Evolutionary conservation across 2,797 vertebrate genomes (phyloP), one percentile per base, ranked within the genome.

Genomic region (Arnoldichthys spilopterus): DNA sequence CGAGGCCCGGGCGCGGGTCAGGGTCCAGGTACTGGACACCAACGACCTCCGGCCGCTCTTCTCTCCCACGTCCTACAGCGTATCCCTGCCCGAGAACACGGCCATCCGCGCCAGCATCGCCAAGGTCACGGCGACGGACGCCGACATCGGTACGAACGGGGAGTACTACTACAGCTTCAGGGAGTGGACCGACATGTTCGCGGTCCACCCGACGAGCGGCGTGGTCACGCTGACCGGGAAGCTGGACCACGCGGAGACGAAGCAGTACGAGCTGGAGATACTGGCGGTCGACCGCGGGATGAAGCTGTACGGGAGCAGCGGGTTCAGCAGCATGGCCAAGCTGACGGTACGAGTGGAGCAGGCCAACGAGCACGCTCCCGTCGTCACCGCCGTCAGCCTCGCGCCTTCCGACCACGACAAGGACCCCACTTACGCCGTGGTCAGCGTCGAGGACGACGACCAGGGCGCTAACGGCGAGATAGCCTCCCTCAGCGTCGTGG

Each of bases 111-210:
- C 95, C 53, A 99, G 98, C 22, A 93, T 99, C 0, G 96, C 96
- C 1, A 96, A 93, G 85, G 97, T 99, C 84, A 98, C 93, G 0
- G 98, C 98, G 0, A 99, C 98, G 0, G 98, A 99, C 73, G 98
- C 98, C 1, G 98, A 99, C 79, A 97, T 98, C 61, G 98, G 98
- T 90, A 99, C 98, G 37, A 99, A 99, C 15, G 98, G 98, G 77
- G 96, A 98, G 47, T 99, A 99, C 90, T 99, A 99, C 91, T 99
- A 98, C 70, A 98, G 98, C 84, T 99, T 99, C 87, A 95, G 95
- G 86, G 97, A 98, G 81, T 95, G 95, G 93, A 98, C 97, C 0
- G 97, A 98, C 89, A 91, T 95, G 91, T 99, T 99, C 88, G 96
- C 98, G 0, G 97, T 99, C 85, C 98, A 99, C 82, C 98, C 98